Evolutionary conservation across 2,113 vertebrate genomes (phyloP).

Genomic region (Anseranas semipalmata): DNA sequence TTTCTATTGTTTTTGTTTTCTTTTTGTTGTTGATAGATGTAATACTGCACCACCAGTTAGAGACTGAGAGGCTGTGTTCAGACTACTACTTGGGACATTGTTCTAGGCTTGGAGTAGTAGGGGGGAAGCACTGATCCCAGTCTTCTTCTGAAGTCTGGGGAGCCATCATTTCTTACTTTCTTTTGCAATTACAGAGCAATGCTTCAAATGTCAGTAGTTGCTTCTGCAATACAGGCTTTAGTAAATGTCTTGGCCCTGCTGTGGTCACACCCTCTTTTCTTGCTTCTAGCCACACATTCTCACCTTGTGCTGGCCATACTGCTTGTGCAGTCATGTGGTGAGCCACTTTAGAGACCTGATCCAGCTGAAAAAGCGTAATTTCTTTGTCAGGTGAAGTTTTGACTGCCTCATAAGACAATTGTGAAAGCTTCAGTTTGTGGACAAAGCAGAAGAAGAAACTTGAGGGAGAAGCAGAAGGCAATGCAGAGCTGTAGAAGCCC

Average conservation of each 20-base stretch:
- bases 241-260: not conserved
- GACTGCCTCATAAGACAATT: not conserved
- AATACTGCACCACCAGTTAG: not conserved
- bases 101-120: not conserved
- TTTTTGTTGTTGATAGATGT: not conserved
- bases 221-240: not conserved
- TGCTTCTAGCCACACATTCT: not conserved
- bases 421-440: not conserved
- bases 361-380: not conserved
- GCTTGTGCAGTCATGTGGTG: not conserved
- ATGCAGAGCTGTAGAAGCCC: not conserved
- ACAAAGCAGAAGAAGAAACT: not conserved
- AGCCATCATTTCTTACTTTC: not conserved
- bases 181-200: not conserved
- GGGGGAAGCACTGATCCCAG: not conserved
- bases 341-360: not conserved
- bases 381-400: not conserved
- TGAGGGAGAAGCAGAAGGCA: not conserved
- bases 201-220: not conserved
- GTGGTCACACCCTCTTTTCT: not conserved
- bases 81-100: not conserved
- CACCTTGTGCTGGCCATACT: not conserved
- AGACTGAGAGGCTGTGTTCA: not conserved
- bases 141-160: not conserved
- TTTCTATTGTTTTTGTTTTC: constrained; percentile 18